phyloP scores from a whole-genome alignment of 2,888 invertebrate species.

The Steinernema scapterisci region DNA sequence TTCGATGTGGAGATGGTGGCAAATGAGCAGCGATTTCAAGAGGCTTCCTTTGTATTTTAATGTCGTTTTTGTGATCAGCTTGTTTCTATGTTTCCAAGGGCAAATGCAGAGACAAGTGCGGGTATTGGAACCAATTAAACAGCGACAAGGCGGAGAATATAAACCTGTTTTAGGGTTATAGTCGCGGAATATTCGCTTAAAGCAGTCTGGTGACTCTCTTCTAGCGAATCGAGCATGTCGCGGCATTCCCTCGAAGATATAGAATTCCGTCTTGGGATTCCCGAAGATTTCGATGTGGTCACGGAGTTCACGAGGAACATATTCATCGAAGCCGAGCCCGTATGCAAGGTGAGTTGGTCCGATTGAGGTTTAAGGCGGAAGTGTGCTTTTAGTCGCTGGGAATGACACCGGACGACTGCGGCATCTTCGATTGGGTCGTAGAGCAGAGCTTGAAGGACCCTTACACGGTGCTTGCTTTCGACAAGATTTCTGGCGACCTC shows the following conservation, averaged over 20 bases:
- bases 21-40: too few relatives aligned
- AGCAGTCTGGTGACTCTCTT: neutral
- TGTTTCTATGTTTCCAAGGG: too few relatives aligned
- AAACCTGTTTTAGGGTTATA: too few relatives aligned
- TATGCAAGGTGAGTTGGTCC: neutral
- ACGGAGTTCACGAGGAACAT: slow-evolving; percentile 1
- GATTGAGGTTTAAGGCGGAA: too few relatives aligned
- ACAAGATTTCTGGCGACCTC: neutral
- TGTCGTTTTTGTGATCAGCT: too few relatives aligned
- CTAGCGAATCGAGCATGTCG: neutral
- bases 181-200: too few relatives aligned
- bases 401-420: neutral
- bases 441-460: neutral
- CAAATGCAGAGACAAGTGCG: too few relatives aligned
- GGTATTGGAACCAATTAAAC: too few relatives aligned
- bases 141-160: too few relatives aligned
- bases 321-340: neutral
- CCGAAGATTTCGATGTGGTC: neutral
- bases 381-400: neutral
- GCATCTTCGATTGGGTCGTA: neutral
- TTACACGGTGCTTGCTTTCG: neutral
- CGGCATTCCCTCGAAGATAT: neutral
- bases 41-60: too few relatives aligned
- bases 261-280: neutral
- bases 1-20: too few relatives aligned